Evolutionary conservation across 2,113 vertebrate genomes (phyloP).

Genomic region (Neopipo cinnamomea): DNA sequence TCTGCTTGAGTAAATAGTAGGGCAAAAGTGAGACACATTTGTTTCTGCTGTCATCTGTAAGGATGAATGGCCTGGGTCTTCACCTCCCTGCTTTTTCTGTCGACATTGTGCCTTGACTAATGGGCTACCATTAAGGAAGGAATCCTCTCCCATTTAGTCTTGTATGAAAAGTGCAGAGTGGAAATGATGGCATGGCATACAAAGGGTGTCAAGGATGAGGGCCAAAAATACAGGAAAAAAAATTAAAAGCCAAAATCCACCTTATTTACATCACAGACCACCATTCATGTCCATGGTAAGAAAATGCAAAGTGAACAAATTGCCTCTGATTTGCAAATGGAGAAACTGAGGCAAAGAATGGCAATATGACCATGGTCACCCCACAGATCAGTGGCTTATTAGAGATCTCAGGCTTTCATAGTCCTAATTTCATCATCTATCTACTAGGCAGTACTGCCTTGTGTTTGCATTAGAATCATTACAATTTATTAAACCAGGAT

Average conservation of each 20-base stretch:
- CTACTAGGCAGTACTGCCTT: neutral
- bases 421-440: neutral
- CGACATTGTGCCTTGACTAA: neutral
- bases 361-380: neutral
- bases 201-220: neutral
- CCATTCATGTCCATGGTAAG: neutral
- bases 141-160: neutral
- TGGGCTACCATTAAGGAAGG: neutral
- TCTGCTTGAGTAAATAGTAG: constrained; percentile 39
- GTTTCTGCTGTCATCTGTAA: constrained; percentile 19
- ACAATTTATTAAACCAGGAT: neutral
- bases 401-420: neutral
- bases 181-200: neutral
- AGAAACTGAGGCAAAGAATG: neutral
- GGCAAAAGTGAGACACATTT: constrained; percentile 33
- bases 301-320: neutral
- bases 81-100: neutral
- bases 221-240: neutral
- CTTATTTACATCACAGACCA: neutral
- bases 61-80: neutral
- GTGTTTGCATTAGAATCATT: neutral
- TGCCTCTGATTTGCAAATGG: neutral
- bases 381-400: neutral
- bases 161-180: neutral
- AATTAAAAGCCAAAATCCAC: neutral